Conservation (phyloP, 2,113 vertebrate genomes). For the Chionis minor region DNA sequence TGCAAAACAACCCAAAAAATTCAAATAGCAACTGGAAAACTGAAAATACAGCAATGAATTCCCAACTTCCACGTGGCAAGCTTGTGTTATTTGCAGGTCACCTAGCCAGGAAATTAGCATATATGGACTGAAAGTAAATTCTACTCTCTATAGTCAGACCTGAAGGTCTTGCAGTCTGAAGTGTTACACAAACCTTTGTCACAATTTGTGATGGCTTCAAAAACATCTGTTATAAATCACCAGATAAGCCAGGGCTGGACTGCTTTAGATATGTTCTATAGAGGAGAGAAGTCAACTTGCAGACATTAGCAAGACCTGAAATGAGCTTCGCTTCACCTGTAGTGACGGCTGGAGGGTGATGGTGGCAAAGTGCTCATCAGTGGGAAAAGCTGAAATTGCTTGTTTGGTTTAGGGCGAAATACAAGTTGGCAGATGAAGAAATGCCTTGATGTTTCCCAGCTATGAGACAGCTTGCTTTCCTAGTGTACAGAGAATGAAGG, state of each 20-base stretch:
- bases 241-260: not conserved
- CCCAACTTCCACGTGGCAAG: not conserved
- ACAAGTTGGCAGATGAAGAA: not conserved
- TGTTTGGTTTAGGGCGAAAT: not conserved
- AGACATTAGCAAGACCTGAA: not conserved
- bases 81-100: not conserved
- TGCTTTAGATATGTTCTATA: not conserved
- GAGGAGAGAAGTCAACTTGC: not conserved
- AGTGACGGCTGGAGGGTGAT: not conserved
- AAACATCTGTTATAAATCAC: not conserved
- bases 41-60: not conserved
- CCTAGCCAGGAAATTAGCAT: not conserved
- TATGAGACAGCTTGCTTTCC: not conserved
- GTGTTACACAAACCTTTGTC: not conserved
- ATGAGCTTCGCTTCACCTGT: not conserved
- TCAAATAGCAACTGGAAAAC: not conserved
- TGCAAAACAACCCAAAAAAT: not conserved
- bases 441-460: not conserved
- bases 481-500: not conserved
- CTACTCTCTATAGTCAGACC: not conserved
- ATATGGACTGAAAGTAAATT: not conserved
- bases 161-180: not conserved
- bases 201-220: not conserved
- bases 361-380: rapidly evolving
- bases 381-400: not conserved